Conservation (phyloP, 2,113 vertebrate genomes). For the Vanacampus margaritifer region DNA sequence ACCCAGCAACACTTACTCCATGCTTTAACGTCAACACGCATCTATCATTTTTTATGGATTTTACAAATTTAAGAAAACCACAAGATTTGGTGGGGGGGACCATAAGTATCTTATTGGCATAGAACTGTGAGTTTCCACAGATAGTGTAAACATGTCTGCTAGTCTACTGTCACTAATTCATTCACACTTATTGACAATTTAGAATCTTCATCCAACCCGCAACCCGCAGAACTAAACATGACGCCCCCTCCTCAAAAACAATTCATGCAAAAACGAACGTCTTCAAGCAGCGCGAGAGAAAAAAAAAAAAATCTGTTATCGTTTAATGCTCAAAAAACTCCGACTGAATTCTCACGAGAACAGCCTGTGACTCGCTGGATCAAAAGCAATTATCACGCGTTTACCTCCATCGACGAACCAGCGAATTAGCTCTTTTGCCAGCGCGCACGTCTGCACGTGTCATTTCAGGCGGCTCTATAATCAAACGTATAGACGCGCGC, state of each 20-base stretch:
- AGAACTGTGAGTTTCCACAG: no score
- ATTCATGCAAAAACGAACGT: neutral
- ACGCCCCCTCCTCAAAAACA: neutral
- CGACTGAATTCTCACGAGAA: neutral
- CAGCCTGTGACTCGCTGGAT: neutral
- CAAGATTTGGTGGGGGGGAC: no score
- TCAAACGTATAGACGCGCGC: constrained; percentile 20
- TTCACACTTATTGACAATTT: neutral
- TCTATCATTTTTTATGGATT: constrained; percentile 13
- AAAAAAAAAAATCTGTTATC: neutral
- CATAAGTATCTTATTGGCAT: no score
- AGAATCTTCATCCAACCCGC: neutral
- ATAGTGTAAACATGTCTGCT: no score
- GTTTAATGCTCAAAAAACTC: neutral
- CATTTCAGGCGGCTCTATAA: neutral
- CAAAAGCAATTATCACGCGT: constrained; percentile 2
- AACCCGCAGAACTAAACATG: neutral
- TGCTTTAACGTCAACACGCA: neutral
- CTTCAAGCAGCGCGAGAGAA: neutral
- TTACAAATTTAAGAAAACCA: no score
- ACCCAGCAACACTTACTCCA: neutral
- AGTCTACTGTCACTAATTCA: neutral
- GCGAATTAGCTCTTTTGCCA: neutral
- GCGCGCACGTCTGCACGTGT: neutral
- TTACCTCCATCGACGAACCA: constrained; percentile 4